Percentiles rank a stretch among this genome's conserved stretches.
Evolutionary conservation across 2,113 vertebrate species (phyloP).

Genomic region (Oxyura jamaicensis): DNA sequence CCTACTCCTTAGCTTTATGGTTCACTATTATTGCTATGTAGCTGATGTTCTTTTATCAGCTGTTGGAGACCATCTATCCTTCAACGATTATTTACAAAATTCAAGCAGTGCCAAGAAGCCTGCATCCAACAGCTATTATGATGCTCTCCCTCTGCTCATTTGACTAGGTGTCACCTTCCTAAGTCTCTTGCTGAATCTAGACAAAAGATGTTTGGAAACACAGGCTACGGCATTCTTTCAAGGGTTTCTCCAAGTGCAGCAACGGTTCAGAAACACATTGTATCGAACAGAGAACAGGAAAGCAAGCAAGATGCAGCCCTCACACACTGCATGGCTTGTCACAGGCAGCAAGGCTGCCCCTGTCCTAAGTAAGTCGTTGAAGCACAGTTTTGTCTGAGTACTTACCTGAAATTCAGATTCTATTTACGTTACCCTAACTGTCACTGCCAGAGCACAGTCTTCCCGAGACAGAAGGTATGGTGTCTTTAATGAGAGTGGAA

Average conservation of each 20-base stretch:
- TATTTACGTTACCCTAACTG: background rate
- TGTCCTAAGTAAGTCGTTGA: background rate
- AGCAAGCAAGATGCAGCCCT: background rate
- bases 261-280: background rate
- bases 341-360: background rate
- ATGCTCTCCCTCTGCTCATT: background rate
- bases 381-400: background rate
- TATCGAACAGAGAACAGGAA: background rate
- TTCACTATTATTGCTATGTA: background rate
- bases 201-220: background rate
- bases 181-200: background rate
- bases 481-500: background rate
- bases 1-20: background rate
- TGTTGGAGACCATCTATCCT: background rate
- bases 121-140: background rate
- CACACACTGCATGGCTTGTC: background rate
- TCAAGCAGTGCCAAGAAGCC: background rate
- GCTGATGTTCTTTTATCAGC: background rate
- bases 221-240: background rate
- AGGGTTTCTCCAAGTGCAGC: background rate
- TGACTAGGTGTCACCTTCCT: background rate
- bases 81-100: background rate
- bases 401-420: background rate
- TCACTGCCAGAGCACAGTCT: background rate
- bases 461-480: background rate